These are phyloP conservation scores for Hylia prasina DNA, from an alignment of 2,113 vertebrate genomes.

Conservation along the genomic window DNA sequence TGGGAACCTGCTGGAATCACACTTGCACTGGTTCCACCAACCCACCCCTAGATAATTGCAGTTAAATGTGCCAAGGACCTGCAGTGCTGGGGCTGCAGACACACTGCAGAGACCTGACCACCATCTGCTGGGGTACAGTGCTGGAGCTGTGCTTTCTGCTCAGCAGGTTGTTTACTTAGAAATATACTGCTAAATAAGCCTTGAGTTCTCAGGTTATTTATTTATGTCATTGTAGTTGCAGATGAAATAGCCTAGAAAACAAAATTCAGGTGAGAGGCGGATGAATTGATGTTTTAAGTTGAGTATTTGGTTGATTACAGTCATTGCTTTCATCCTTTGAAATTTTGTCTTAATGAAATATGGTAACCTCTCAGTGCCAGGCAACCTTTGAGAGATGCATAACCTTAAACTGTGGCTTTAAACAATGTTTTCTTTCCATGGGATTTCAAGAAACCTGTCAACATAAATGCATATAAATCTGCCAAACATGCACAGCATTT, in stretches of 20 bases:
- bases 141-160: background rate
- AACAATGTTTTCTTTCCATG: background rate
- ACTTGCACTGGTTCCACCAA: background rate
- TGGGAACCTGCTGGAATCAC: background rate
- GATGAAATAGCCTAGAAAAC: background rate
- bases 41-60: background rate
- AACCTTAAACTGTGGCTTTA: background rate
- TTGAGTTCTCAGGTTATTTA: background rate
- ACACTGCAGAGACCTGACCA: background rate
- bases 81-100: background rate
- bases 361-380: background rate
- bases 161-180: background rate
- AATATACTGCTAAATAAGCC: background rate
- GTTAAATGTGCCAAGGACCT: background rate
- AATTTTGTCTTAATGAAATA: background rate
- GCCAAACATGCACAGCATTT: background rate
- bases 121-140: fast-evolving
- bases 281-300: background rate
- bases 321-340: background rate
- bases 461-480: background rate
- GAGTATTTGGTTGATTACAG: background rate
- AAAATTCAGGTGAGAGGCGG: background rate
- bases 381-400: background rate
- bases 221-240: background rate
- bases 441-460: background rate